Percentiles rank a stretch among this genome's conserved stretches.
Evolutionary conservation across 1,140 invertebrate genomes (phyloP).

Genomic region (Theocolax elegans): DNA sequence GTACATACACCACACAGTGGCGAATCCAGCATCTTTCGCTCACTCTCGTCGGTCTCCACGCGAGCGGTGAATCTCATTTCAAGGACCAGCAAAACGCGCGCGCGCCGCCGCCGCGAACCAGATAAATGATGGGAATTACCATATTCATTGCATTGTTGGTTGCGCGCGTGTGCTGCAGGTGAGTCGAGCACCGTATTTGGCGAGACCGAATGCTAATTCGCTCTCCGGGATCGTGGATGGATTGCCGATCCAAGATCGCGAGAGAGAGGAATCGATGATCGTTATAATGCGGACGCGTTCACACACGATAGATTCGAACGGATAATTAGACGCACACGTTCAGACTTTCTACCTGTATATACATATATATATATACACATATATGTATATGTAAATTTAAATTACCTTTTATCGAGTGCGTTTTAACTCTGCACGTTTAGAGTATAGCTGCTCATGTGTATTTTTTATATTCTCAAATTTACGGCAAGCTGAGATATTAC

Average conservation of each 20-base stretch:
- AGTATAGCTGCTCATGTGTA: too few relatives aligned
- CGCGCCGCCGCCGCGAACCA: conserved; percentile 31
- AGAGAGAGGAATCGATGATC: conserved; percentile 25
- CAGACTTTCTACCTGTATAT: too few relatives aligned
- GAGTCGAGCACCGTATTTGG: conserved; percentile 54
- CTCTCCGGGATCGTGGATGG: too few relatives aligned
- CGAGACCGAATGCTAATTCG: too few relatives aligned
- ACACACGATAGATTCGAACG: neutral
- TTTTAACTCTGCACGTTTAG: too few relatives aligned
- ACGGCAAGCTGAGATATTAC: too few relatives aligned
- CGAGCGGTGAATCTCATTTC: conserved; percentile 36
- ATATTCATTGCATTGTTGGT: conserved; percentile 56
- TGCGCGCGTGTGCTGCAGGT: conserved; percentile 38
- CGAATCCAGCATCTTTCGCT: neutral
- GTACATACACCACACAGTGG: neutral
- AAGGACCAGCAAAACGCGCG: conserved; percentile 34
- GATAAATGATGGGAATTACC: conserved; percentile 60
- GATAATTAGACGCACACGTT: too few relatives aligned
- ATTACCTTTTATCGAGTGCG: too few relatives aligned
- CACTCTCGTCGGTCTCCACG: too few relatives aligned
- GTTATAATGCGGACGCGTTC: neutral
- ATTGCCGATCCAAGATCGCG: conserved; percentile 50
- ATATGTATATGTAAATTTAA: too few relatives aligned
- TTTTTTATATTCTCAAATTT: too few relatives aligned
- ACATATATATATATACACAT: too few relatives aligned